Conservation (phyloP, 1,140 invertebrate species). For the Batillaria attramentaria region DNA sequence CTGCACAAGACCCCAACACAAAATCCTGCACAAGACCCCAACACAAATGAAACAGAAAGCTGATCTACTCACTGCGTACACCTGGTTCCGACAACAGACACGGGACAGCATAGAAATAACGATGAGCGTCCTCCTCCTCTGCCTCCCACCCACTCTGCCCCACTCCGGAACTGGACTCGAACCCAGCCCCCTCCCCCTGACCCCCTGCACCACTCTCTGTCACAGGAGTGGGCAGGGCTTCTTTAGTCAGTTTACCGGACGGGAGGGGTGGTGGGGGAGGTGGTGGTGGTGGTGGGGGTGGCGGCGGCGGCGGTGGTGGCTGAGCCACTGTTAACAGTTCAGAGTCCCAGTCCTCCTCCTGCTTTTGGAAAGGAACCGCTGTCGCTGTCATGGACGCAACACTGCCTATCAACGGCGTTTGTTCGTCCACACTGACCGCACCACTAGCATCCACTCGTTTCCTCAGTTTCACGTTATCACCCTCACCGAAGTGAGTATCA, state of each 20-base stretch:
- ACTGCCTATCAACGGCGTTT: background rate
- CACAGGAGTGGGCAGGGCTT: background rate
- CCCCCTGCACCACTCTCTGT: background rate
- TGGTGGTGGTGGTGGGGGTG: slow-evolving; percentile 38
- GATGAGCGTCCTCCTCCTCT: slow-evolving; percentile 33
- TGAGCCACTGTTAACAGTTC: slow-evolving; percentile 13
- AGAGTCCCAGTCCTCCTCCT: slow-evolving; percentile 15
- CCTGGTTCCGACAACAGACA: slow-evolving; percentile 31
- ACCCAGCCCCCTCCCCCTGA: background rate
- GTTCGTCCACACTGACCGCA: background rate
- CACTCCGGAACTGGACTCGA: slow-evolving; percentile 24
- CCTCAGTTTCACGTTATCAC: background rate
- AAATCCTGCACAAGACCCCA: no score
- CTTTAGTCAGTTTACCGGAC: slow-evolving; percentile 4
- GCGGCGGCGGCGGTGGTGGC: slow-evolving; percentile 30
- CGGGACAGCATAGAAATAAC: slow-evolving; percentile 39
- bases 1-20: no score
- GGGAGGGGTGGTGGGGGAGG: slow-evolving; percentile 28
- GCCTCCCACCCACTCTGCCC: slow-evolving; percentile 30
- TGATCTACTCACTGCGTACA: slow-evolving; percentile 36
- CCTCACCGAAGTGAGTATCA: background rate
- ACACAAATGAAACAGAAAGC: background rate
- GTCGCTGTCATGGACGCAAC: no score
- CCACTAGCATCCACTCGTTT: background rate
- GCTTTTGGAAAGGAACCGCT: background rate